A percentile compares a stretch with the other conserved stretches of the same genome.
phyloP scores from a whole-genome alignment of 2,113 vertebrate genomes.

The Falco punctatus region DNA sequence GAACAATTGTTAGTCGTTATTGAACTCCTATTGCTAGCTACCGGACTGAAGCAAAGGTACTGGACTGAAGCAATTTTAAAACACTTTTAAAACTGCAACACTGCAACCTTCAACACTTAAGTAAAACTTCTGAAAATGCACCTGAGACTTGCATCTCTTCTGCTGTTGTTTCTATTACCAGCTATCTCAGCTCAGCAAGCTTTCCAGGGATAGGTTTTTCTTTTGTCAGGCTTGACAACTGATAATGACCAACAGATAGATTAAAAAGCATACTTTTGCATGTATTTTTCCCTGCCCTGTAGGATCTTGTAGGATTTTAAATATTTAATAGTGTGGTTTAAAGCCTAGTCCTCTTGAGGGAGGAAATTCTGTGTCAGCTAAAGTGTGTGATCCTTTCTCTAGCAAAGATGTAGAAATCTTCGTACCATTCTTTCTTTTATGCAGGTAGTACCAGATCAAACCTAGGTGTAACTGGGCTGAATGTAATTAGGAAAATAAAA shows the following conservation, averaged over 20 bases:
- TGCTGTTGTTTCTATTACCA: neutral
- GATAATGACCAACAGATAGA: neutral
- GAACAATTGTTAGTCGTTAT: neutral
- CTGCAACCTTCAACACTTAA: neutral
- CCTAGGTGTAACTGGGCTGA: neutral
- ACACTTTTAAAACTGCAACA: neutral
- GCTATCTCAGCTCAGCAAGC: neutral
- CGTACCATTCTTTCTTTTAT: neutral
- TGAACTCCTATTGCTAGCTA: neutral
- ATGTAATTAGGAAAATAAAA: neutral
- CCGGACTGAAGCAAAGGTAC: neutral
- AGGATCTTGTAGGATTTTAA: neutral
- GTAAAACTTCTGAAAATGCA: neutral
- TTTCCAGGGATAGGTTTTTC: neutral
- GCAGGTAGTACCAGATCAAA: neutral
- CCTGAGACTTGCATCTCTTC: neutral
- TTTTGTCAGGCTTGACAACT: neutral
- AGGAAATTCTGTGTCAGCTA: neutral
- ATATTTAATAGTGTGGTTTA: conserved; percentile 31
- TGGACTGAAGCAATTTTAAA: neutral
- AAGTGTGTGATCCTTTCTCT: neutral
- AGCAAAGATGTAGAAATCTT: neutral
- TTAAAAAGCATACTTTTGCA: neutral
- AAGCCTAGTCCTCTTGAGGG: neutral
- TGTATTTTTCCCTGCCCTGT: neutral